Percentiles rank a stretch among this genome's conserved stretches.
phyloP scores from a whole-genome alignment of 1,140 invertebrate genomes.

The Psilanteris sp. region DNA sequence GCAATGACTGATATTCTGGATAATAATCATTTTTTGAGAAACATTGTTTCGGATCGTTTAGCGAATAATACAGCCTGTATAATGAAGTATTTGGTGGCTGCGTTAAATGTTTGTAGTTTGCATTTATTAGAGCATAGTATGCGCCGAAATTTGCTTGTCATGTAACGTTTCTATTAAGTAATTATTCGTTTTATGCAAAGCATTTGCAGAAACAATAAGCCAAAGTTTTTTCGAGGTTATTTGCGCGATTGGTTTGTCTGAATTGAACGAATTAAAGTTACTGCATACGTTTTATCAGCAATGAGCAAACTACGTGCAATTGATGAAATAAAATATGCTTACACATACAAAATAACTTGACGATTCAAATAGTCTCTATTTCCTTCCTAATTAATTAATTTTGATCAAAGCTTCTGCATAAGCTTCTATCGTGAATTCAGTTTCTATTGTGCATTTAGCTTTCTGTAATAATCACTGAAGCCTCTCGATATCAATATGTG shows the following conservation, averaged over 20 bases:
- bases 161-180: no score
- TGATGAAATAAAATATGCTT: constrained; percentile 57
- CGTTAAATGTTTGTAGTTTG: no score
- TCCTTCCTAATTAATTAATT: constrained; percentile 64
- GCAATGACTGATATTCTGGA: no score
- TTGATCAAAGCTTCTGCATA: constrained; percentile 57
- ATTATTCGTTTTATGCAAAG: no score
- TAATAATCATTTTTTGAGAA: no score
- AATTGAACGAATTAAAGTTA: constrained; percentile 57
- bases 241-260: constrained; percentile 15
- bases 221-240: no score
- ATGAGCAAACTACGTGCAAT: constrained; percentile 24
- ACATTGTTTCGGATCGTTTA: no score
- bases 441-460: constrained; percentile 64
- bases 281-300: constrained; percentile 46
- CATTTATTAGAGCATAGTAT: no score
- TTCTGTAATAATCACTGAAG: constrained; percentile 61
- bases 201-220: constrained; percentile 17
- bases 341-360: constrained; percentile 54
- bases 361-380: constrained; percentile 46
- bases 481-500: constrained; percentile 62
- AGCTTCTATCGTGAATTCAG: constrained; percentile 60
- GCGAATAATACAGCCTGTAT: no score
- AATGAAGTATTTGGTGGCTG: no score
- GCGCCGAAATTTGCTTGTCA: no score